A percentile compares a stretch with the other conserved stretches of the same genome.
phyloP scores from a whole-genome alignment of 2,797 vertebrate genomes.

The Mormyrus hasselquistii region DNA sequence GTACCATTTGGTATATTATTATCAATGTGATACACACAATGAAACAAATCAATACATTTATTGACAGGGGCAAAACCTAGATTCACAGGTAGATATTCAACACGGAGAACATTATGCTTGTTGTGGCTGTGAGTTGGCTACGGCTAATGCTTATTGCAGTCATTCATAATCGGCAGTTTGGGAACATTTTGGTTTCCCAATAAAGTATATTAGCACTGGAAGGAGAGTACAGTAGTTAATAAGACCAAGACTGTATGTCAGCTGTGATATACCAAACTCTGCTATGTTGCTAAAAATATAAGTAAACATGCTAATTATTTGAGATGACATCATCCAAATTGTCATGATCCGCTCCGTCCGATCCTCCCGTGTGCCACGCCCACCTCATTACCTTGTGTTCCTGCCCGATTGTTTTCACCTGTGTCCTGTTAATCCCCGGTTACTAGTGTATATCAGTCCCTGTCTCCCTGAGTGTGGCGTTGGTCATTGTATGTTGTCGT shows the following conservation, averaged over 20 bases:
- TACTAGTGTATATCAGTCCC: too few species aligned
- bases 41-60: background rate
- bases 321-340: background rate
- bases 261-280: background rate
- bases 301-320: background rate
- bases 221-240: background rate
- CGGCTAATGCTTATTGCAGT: background rate
- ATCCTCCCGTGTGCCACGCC: too few species aligned
- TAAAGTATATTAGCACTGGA: background rate
- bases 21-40: background rate
- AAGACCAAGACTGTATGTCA: background rate
- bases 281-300: background rate
- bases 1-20: background rate
- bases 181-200: background rate
- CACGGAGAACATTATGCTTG: background rate
- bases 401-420: too few species aligned
- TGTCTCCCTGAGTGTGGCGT: too few species aligned
- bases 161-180: background rate
- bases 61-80: background rate
- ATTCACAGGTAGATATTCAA: background rate
- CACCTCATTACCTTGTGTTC: too few species aligned
- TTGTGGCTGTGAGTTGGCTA: background rate
- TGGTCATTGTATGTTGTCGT: too few species aligned
- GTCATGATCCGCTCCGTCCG: too few species aligned
- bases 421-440: too few species aligned